Evolutionary conservation across 1,140 invertebrate species (phyloP).

Genomic region (Drosophila nannoptera): DNA sequence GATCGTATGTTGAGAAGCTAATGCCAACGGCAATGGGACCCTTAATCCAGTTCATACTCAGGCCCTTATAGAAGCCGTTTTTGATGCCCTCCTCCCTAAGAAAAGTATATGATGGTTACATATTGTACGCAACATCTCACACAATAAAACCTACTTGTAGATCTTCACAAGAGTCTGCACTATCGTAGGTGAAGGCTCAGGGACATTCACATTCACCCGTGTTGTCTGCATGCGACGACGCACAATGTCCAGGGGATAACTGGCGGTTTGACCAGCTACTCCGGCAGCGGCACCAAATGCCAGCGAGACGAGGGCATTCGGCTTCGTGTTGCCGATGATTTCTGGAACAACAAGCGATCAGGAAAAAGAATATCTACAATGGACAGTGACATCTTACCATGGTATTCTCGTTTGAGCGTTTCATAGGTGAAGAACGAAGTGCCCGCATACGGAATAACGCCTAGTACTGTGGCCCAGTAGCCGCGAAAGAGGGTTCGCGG

Average conservation of each 20-base stretch:
- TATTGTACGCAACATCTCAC: neutral
- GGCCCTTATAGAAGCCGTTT: constrained; percentile 96
- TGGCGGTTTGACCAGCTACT: constrained; percentile 94
- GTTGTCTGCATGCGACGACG: constrained; percentile 78
- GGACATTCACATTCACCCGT: constrained; percentile 49
- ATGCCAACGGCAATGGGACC: constrained; percentile 99
- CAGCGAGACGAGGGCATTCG: constrained; percentile 84
- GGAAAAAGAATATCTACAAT: no score
- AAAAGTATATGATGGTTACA: constrained; percentile 25
- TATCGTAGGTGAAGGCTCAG: constrained; percentile 62
- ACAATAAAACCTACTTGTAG: constrained; percentile 54
- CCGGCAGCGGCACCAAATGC: constrained; percentile 95
- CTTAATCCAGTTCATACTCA: constrained; percentile 99
- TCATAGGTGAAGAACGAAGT: constrained; percentile 99
- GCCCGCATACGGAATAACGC: constrained; percentile 98
- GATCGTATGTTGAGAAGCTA: constrained; percentile 97
- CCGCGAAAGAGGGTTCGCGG: constrained; percentile 90
- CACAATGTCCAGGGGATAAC: constrained; percentile 87
- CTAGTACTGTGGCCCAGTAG: constrained; percentile 93
- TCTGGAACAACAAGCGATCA: constrained; percentile 38
- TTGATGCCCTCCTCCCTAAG: constrained; percentile 90
- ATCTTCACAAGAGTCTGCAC: constrained; percentile 67
- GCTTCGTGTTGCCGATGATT: constrained; percentile 77
- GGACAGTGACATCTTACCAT: constrained; percentile 80
- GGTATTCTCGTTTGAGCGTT: constrained; percentile 90